These are phyloP conservation scores for Chelmon rostratus DNA, from an alignment of 2,797 vertebrate genomes.

Conservation along the genomic window DNA sequence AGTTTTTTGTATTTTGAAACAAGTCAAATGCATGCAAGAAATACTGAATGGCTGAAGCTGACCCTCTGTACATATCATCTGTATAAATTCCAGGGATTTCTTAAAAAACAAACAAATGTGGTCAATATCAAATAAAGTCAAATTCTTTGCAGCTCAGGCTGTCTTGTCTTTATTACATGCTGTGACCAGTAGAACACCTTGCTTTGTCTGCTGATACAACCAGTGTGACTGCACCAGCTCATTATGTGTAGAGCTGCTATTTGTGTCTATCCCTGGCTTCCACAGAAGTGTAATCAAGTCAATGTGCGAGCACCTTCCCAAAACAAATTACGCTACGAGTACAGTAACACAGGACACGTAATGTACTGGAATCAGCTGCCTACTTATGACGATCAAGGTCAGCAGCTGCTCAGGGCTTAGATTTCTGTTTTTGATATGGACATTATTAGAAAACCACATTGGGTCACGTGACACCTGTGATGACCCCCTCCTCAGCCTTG, in stretches of 20 bases:
- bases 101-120: conserved; percentile 70
- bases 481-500: background rate
- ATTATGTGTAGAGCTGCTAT: background rate
- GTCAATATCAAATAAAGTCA: conserved; percentile 69
- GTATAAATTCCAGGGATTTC: conserved; percentile 90
- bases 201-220: background rate
- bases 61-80: conserved; percentile 80
- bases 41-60: conserved; percentile 73
- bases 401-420: too few species aligned
- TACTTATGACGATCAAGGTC: background rate
- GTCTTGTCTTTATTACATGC: conserved; percentile 21
- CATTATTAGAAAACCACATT: too few species aligned
- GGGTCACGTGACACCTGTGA: too few species aligned
- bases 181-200: background rate
- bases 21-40: conserved; percentile 85
- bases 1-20: conserved; percentile 67
- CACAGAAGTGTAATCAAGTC: background rate
- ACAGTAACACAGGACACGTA: rapidly evolving
- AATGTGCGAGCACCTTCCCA: too few species aligned
- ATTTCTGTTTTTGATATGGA: background rate
- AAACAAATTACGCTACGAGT: too few species aligned
- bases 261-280: background rate
- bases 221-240: rapidly evolving
- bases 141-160: conserved; percentile 67
- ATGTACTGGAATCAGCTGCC: background rate